These are phyloP conservation scores for Kryphioiulus occultus DNA, from an alignment of 2,888 invertebrate species.

Conservation along the genomic window DNA sequence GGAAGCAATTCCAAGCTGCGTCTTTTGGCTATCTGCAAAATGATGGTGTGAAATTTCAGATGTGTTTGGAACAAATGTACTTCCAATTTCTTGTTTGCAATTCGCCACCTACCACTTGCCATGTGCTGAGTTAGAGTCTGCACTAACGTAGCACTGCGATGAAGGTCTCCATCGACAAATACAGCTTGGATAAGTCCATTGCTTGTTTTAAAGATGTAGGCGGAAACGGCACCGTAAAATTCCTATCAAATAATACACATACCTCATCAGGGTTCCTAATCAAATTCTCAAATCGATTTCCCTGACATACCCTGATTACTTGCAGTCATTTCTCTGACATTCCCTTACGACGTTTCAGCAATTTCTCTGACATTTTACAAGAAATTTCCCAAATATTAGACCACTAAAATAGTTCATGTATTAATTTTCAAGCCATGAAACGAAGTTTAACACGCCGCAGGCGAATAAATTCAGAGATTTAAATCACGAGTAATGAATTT, in stretches of 20 bases:
- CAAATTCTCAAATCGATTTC: no score
- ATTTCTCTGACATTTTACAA: no score
- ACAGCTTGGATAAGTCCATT: not conserved
- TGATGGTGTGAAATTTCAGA: not conserved
- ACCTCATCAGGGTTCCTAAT: no score
- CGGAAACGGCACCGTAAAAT: not conserved
- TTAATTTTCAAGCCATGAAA: no score
- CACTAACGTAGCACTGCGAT: not conserved
- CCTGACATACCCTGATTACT: no score
- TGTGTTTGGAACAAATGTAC: not conserved
- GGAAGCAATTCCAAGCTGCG: not conserved
- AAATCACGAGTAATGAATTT: no score
- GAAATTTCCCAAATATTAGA: no score
- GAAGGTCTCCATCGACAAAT: constrained; percentile 33
- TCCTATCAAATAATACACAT: not conserved
- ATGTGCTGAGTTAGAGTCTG: not conserved
- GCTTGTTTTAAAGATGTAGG: not conserved
- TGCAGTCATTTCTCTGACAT: no score
- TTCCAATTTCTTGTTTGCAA: not conserved
- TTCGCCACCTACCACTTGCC: not conserved
- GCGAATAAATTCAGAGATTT: no score
- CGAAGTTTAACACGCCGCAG: no score
- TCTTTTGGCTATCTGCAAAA: not conserved
- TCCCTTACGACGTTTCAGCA: no score
- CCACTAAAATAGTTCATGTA: no score